A percentile compares a stretch with the other conserved stretches of the same genome.
These are phyloP conservation scores for Cervus canadensis DNA, from an alignment of 2,113 vertebrate species.

Conservation along the genomic window DNA sequence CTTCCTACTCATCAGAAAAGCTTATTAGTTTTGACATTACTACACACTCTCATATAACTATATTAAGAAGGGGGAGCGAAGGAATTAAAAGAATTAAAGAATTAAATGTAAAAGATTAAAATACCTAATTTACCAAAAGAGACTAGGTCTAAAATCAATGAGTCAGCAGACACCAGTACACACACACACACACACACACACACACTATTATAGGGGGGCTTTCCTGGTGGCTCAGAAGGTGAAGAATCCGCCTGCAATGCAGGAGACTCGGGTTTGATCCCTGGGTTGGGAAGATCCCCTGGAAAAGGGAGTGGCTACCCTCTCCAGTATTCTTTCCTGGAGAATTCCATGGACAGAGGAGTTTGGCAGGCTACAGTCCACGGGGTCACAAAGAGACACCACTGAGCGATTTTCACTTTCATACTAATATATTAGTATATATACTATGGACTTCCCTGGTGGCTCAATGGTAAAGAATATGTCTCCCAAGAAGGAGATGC, in stretches of 20 bases:
- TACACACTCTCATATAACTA: background rate
- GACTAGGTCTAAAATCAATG: background rate
- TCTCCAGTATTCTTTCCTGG: background rate
- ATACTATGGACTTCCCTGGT: background rate
- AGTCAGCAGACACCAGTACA: background rate
- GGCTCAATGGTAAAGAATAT: background rate
- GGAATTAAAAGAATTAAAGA: background rate
- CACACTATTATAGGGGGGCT: background rate
- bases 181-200: background rate
- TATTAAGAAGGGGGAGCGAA: background rate
- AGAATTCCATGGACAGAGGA: background rate
- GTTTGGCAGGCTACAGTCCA: background rate
- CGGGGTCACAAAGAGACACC: fast-evolving
- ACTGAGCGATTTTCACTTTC: background rate
- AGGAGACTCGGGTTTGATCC: background rate
- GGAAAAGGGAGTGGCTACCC: background rate
- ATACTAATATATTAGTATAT: background rate
- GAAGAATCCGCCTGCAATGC: background rate
- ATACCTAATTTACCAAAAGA: background rate
- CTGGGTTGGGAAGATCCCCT: background rate
- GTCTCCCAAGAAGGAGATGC: background rate
- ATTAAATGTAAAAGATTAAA: background rate
- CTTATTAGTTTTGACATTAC: background rate
- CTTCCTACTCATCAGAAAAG: background rate
- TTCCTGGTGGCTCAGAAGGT: background rate